These are phyloP conservation scores for Xenopus laevis DNA, from an alignment of 2,113 vertebrate species.

Conservation along the genomic window DNA sequence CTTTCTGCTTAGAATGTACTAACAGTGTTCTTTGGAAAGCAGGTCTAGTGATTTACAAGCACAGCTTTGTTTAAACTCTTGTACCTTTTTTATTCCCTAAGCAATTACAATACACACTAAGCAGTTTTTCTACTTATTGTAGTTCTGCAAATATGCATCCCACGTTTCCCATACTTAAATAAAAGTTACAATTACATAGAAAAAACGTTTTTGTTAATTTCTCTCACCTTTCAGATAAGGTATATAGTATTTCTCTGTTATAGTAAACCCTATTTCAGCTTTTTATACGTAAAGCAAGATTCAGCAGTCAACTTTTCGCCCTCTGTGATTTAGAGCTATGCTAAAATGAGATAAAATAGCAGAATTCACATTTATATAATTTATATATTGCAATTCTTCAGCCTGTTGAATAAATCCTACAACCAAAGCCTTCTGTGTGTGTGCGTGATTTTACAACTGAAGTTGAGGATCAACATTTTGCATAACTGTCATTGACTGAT, in stretches of 20 bases:
- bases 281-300: not conserved
- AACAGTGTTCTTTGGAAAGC: not conserved
- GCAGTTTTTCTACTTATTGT: not conserved
- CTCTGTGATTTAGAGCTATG: not conserved
- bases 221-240: not conserved
- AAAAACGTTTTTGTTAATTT: not conserved
- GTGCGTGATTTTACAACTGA: no score
- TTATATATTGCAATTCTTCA: no score
- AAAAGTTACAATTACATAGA: not conserved
- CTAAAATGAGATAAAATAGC: not conserved
- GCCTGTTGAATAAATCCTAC: no score
- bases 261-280: not conserved
- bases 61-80: not conserved
- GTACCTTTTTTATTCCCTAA: not conserved
- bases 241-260: not conserved
- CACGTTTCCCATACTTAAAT: not conserved
- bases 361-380: not conserved
- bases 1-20: not conserved
- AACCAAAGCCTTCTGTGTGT: no score
- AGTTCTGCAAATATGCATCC: not conserved
- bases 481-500: no score
- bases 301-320: not conserved
- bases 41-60: not conserved
- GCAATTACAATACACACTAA: not conserved
- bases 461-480: no score